Conservation (phyloP, 1,140 invertebrate species). For the Drosophila nebulosa region DNA sequence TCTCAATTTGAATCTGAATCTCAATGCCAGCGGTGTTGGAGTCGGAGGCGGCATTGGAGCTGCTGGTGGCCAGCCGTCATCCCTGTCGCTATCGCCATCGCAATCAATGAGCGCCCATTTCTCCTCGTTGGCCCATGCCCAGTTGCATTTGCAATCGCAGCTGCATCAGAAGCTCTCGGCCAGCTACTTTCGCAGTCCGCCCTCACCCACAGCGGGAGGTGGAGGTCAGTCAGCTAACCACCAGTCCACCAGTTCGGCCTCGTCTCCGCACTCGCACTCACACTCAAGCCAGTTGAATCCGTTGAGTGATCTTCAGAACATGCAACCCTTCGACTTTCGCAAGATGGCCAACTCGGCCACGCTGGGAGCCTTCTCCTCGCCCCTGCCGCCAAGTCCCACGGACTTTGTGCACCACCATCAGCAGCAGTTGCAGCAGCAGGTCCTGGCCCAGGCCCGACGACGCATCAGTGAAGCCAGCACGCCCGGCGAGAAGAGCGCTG, state of each 20-base stretch:
- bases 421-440: slow-evolving; percentile 44
- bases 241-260: neutral
- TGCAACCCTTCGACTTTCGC: slow-evolving; percentile 97
- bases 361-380: slow-evolving; percentile 68
- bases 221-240: neutral
- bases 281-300: slow-evolving; percentile 85
- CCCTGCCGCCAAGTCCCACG: slow-evolving; percentile 52
- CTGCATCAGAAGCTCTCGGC: slow-evolving; percentile 81
- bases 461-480: slow-evolving; percentile 82
- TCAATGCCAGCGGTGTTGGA: slow-evolving; percentile 16
- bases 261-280: slow-evolving; percentile 81
- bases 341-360: slow-evolving; percentile 84
- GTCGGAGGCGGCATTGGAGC: neutral
- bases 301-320: slow-evolving; percentile 93
- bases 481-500: slow-evolving; percentile 60
- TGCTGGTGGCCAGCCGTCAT: slow-evolving; percentile 7
- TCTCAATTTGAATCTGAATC: slow-evolving; percentile 16
- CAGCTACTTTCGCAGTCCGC: slow-evolving; percentile 81
- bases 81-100: slow-evolving; percentile 35
- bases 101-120: slow-evolving; percentile 74
- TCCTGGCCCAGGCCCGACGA: slow-evolving; percentile 74
- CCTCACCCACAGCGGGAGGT: slow-evolving; percentile 17
- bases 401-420: slow-evolving; percentile 79
- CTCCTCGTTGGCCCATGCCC: slow-evolving; percentile 82
- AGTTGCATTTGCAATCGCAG: slow-evolving; percentile 83